phyloP scores from a whole-genome alignment of 2,113 vertebrate species.

The Rutilus rutilus region DNA sequence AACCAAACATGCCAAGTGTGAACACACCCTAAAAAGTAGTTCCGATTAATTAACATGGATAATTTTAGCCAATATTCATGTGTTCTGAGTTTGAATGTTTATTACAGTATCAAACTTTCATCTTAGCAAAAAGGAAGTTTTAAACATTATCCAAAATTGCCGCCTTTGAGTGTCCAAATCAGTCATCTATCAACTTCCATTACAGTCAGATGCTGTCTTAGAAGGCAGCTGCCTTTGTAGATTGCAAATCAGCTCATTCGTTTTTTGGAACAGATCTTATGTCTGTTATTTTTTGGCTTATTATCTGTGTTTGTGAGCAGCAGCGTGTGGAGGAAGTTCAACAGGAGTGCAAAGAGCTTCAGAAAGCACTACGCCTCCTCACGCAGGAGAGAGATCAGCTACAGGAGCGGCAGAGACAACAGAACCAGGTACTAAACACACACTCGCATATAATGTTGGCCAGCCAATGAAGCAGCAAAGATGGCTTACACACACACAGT shows the following conservation, averaged over 20 bases:
- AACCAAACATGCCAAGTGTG: no score
- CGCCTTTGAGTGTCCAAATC: background rate
- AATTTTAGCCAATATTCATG: background rate
- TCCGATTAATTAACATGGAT: background rate
- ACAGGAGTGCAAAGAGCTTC: constrained; percentile 91
- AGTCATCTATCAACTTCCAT: background rate
- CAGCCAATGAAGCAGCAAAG: background rate
- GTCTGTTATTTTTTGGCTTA: background rate
- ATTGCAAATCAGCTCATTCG: background rate
- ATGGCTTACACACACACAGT: constrained; percentile 18
- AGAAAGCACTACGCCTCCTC: constrained; percentile 84
- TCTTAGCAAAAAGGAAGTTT: no score
- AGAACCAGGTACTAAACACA: constrained; percentile 81
- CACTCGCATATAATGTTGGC: background rate
- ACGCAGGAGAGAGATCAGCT: constrained; percentile 90
- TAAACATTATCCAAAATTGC: no score
- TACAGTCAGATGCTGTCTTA: background rate
- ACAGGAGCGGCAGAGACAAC: constrained; percentile 86
- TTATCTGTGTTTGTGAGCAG: constrained; percentile 62
- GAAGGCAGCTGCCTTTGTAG: background rate
- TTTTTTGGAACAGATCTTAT: background rate
- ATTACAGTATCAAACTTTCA: no score
- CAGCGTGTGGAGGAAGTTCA: constrained; percentile 93
- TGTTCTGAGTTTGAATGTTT: background rate
- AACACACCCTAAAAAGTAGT: background rate